Percentiles rank a stretch among this genome's conserved stretches.
Conservation (phyloP, 2,113 vertebrate genomes). For the Clinocottus analis region DNA sequence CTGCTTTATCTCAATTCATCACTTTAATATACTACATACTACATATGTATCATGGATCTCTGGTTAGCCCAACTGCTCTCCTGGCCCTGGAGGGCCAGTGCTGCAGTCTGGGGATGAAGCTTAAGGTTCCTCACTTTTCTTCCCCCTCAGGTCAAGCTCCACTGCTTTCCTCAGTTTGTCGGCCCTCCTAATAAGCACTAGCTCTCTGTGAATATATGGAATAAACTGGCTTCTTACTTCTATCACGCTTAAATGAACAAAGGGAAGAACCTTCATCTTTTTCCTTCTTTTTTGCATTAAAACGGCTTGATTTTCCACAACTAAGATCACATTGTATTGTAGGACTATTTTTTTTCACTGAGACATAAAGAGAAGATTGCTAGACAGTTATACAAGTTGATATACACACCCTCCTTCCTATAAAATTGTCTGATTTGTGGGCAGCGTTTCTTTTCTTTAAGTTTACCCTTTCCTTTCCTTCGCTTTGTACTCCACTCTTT, state of each 20-base stretch:
- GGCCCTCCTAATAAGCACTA: slow-evolving; percentile 61
- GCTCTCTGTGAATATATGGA: slow-evolving; percentile 68
- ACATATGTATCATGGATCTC: slow-evolving; percentile 25
- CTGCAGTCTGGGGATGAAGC: slow-evolving; percentile 32
- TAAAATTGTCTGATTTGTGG: slow-evolving; percentile 1
- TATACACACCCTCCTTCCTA: background rate
- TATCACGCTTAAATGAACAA: slow-evolving; percentile 64
- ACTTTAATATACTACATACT: slow-evolving; percentile 51
- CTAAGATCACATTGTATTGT: slow-evolving; percentile 30
- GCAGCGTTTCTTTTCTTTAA: background rate
- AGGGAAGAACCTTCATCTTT: slow-evolving; percentile 42
- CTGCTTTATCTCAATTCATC: slow-evolving; percentile 44
- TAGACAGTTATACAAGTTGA: slow-evolving; percentile 1
- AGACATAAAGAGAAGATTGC: background rate
- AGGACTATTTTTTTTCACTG: slow-evolving; percentile 4
- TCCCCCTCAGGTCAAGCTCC: slow-evolving; percentile 55
- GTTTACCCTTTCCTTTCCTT: background rate
- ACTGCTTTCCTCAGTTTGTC: slow-evolving; percentile 40
- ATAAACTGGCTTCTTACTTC: slow-evolving; percentile 60
- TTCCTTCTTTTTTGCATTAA: slow-evolving; percentile 35
- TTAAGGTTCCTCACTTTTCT: slow-evolving; percentile 15
- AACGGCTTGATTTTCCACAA: slow-evolving; percentile 19
- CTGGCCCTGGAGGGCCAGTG: slow-evolving; percentile 12
- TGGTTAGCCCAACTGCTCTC: slow-evolving; percentile 51
- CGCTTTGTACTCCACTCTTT: background rate